Conservation (phyloP, 2,797 vertebrate species). For the Poliocrania exsul region DNA sequence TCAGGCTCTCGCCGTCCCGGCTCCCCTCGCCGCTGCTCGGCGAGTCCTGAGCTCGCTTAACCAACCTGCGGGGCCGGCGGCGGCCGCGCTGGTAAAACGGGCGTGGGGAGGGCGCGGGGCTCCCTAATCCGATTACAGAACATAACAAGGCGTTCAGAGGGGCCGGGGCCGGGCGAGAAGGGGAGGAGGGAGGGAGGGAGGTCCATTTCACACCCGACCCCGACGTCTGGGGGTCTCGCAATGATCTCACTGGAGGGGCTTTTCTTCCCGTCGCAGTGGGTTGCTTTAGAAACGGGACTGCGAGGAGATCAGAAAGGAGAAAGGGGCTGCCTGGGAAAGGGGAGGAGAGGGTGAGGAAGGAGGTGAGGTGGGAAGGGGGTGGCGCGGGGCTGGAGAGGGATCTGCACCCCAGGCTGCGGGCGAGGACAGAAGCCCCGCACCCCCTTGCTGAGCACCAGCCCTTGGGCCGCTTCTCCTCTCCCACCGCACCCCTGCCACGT, state of each 20-base stretch:
- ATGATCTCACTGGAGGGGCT: slow-evolving; percentile 42
- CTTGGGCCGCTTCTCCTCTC: fast-evolving
- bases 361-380: neutral
- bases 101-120: neutral
- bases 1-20: slow-evolving; percentile 32
- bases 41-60: neutral
- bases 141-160: slow-evolving; percentile 42
- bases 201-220: slow-evolving; percentile 14
- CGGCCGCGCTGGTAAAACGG: neutral
- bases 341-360: neutral
- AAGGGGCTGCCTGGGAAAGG: slow-evolving; percentile 19
- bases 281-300: neutral
- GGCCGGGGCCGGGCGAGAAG: neutral
- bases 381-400: neutral
- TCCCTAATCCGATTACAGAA: slow-evolving; percentile 61
- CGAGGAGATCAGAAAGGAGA: neutral
- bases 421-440: neutral
- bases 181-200: slow-evolving; percentile 8
- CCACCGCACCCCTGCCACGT: neutral
- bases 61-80: neutral
- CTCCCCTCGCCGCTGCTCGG: neutral
- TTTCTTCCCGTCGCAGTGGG: slow-evolving; percentile 18
- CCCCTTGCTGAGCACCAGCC: neutral
- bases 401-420: neutral
- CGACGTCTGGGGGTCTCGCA: slow-evolving; percentile 12